Evolutionary conservation across 2,888 invertebrate genomes (phyloP).

Genomic region (Formica aserva): DNA sequence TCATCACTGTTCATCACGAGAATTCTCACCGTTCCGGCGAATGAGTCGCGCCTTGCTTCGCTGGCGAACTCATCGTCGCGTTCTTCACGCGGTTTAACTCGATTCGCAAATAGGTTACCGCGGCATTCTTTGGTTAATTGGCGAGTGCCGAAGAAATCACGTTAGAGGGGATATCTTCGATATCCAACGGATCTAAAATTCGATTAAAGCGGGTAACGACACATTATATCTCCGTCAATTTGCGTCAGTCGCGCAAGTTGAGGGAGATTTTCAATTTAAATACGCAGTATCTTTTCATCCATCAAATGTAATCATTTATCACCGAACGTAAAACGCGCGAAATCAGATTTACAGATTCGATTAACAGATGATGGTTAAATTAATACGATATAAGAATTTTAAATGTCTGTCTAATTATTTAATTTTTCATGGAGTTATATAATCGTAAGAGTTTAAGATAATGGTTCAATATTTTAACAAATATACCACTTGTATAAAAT

Average conservation of each 20-base stretch:
- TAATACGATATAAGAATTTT: background rate
- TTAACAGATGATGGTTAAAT: background rate
- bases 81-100: background rate
- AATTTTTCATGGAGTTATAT: background rate
- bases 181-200: constrained; percentile 77
- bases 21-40: constrained; percentile 56
- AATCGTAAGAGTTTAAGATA: background rate
- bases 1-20: constrained; percentile 52
- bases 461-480: constrained; percentile 2
- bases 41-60: constrained; percentile 39
- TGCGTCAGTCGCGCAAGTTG: background rate
- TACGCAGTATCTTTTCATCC: background rate
- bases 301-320: background rate
- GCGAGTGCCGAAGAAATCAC: constrained; percentile 59
- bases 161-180: constrained; percentile 75
- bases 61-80: constrained; percentile 34
- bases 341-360: background rate
- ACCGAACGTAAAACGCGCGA: background rate
- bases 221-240: constrained; percentile 5
- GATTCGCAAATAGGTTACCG: constrained; percentile 39
- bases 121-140: constrained; percentile 67
- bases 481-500: background rate
- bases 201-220: constrained; percentile 29
- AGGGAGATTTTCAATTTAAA: background rate
- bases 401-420: background rate